These are phyloP conservation scores for Crotalus viridis DNA, from an alignment of 2,113 vertebrate genomes.

Conservation along the genomic window DNA sequence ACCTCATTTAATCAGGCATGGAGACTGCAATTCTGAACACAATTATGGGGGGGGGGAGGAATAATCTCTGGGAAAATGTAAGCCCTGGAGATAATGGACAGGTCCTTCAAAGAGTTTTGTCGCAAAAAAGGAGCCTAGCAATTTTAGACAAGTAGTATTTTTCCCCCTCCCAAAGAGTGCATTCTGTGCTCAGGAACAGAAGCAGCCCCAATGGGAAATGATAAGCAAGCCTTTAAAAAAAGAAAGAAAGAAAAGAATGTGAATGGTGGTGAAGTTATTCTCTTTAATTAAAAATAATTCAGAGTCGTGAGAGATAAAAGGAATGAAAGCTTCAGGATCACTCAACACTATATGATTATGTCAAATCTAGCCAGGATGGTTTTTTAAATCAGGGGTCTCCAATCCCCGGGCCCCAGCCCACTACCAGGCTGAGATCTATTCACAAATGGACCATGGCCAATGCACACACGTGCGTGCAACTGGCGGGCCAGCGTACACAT, in stretches of 20 bases:
- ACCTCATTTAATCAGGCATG: not conserved
- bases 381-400: slow-evolving; percentile 23
- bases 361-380: slow-evolving; percentile 54
- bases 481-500: not conserved
- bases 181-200: not conserved
- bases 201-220: not conserved
- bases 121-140: not conserved
- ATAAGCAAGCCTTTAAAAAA: slow-evolving; percentile 38
- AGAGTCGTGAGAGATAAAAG: slow-evolving; percentile 44
- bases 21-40: not conserved
- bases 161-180: not conserved
- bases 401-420: too few relatives aligned
- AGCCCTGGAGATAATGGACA: not conserved
- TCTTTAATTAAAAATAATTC: slow-evolving; percentile 42
- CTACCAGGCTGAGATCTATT: not conserved
- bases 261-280: not conserved
- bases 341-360: slow-evolving; percentile 58
- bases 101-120: not conserved
- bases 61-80: not conserved
- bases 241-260: slow-evolving; percentile 5
- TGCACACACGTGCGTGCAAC: not conserved
- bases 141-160: not conserved
- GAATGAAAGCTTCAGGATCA: slow-evolving; percentile 45
- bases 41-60: not conserved
- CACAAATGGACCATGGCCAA: too few relatives aligned